phyloP scores from a whole-genome alignment of 2,113 vertebrate genomes.

The Elanus axillaris region DNA sequence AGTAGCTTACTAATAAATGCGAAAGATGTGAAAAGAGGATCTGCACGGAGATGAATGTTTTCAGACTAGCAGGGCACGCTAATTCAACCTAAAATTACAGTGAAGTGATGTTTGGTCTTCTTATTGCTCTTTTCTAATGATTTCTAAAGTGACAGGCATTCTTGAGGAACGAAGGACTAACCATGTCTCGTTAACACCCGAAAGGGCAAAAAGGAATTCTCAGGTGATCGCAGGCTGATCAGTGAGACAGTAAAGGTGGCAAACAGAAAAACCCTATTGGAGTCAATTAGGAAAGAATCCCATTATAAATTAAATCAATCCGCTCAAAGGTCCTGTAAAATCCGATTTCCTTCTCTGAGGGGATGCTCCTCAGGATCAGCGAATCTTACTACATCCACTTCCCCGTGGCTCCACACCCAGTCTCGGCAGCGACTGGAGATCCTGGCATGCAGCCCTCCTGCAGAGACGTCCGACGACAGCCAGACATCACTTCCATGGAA shows the following conservation, averaged over 20 bases:
- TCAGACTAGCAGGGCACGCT: not conserved
- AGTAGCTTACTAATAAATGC: not conserved
- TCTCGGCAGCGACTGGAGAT: not conserved
- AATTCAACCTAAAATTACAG: not conserved
- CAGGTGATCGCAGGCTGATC: accelerated
- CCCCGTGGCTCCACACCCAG: not conserved
- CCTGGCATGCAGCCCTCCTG: not conserved
- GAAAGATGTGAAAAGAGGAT: not conserved
- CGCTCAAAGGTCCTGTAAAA: not conserved
- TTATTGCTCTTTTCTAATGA: not conserved
- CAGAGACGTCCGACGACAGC: not conserved
- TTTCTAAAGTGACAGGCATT: not conserved
- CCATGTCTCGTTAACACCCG: not conserved
- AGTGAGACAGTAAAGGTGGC: not conserved
- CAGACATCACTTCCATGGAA: not conserved
- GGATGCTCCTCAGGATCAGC: not conserved
- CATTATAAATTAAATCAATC: not conserved
- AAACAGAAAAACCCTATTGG: not conserved
- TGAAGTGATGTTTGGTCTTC: not conserved
- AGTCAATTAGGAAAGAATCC: not conserved
- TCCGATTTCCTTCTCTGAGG: not conserved
- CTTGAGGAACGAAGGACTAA: not conserved
- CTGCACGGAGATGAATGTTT: not conserved
- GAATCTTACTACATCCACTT: not conserved
- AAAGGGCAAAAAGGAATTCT: not conserved